Conservation (phyloP, 1,140 invertebrate species). For the Acromyrmex heyeri region DNA sequence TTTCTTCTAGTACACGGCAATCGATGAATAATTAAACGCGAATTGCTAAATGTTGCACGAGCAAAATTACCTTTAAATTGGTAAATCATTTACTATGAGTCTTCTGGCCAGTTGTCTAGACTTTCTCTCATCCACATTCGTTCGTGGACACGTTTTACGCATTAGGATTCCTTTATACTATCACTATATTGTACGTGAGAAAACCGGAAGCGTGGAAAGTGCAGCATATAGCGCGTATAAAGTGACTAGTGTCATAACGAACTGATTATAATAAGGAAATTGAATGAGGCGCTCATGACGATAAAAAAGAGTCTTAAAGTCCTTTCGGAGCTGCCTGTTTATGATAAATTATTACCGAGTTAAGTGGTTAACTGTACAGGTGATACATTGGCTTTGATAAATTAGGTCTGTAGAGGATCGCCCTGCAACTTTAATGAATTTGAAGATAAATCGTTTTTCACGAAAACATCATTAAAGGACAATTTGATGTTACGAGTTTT, state of each 20-base stretch:
- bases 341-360: slow-evolving; percentile 20
- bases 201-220: slow-evolving; percentile 35
- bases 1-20: not conserved
- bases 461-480: not conserved
- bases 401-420: not conserved
- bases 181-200: not conserved
- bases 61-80: not conserved
- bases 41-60: slow-evolving; percentile 8
- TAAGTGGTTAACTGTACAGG: slow-evolving; percentile 8
- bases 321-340: not conserved
- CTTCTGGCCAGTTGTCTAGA: slow-evolving; percentile 24
- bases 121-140: slow-evolving; percentile 58
- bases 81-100: slow-evolving; percentile 71
- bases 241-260: not conserved
- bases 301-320: slow-evolving; percentile 3
- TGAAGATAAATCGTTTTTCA: not conserved
- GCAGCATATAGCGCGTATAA: not conserved
- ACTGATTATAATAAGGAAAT: slow-evolving; percentile 18
- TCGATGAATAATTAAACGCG: slow-evolving; percentile 66
- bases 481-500: not conserved
- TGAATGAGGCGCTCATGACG: not conserved
- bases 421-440: not conserved
- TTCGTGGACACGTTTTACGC: not conserved
- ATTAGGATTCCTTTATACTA: slow-evolving; percentile 32
- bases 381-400: not conserved